Evolutionary conservation across 1,140 invertebrate genomes (phyloP), one percentile per base, ranked within the genome.

Genomic region (Zophobas morio): DNA sequence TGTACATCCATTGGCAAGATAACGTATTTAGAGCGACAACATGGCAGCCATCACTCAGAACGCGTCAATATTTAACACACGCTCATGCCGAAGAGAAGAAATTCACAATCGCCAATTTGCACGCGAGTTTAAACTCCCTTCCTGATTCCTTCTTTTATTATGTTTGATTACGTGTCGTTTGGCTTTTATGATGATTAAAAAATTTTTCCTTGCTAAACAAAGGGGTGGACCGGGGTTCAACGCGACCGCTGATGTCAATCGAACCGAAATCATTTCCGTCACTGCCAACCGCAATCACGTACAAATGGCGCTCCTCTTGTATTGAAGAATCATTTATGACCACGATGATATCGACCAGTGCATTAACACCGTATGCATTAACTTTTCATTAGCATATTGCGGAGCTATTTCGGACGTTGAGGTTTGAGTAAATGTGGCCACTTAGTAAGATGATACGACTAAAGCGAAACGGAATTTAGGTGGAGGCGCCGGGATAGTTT

Each of bases 321-420:
- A 40, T 63, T 63, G 57, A 63, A 63, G 57, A 63, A 63, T 63
- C 57, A 40, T 63, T 57, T 63, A 63, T 63, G 57, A 63, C 57
- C 57, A 37, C 37, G 8, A 40, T 63, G 37, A 20, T 39, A 40
- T 40, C 57, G 57, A 63, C 57, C 57, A 63, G 6, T 63, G 57
- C 36, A 39, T 39, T 39, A 37, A 39, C 57, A 63, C 35, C 57
- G 36, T 63, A 35, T 37, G 57, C 39, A 66, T 66, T 66, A 66
- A 66, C 37, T 66, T 66, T 66, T 66, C 39, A 66, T 66, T 60
- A 60, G 56, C 56, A 60, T 60, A 60, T 60, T 60, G 56, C 56
- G 56, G 56, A 33, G 56, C 56, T 34, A 54, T 54, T 34, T 54
- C 56, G 56, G 42, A 46, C 20, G 42, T 8, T 46, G 42, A 46